Evolutionary conservation across 2,113 vertebrate species (phyloP), one percentile per base, ranked within the genome.

Genomic region (Alligator mississippiensis): DNA sequence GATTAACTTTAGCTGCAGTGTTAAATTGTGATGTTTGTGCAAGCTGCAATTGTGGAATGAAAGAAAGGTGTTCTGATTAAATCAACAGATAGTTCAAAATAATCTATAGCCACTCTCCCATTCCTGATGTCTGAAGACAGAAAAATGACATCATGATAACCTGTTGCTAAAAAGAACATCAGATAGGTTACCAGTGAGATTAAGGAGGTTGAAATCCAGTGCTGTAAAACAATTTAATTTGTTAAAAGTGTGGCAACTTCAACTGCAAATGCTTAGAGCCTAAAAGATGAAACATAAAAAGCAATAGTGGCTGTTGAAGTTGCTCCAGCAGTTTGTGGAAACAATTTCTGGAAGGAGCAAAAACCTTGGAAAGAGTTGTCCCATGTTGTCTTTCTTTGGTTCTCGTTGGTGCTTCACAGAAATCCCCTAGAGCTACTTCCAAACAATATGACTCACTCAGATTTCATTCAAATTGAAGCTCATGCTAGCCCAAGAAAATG

Each of bases 81-180:
- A 84, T 62, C 92, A 38, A 1, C 17, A 84, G 47, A 94, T 84
- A 86, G 72, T 95, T 96, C 91, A 84, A 91, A 93, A 88, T 83
- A 92, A 87, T 72, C 85, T 95, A 94, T 22, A 38, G 70, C 70
- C 34, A 72, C 11, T 72, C 21, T 38, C 47, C 70, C 19, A 94
- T 95, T 93, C 75, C 77, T 81, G 82, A 86, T 94, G 85, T 82
- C 79, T 92, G 89, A 94, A 93, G 95, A 92, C 87, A 84, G 82
- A 90, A 72, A 22, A 72, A 28, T 80, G 83, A 22, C 7, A 0
- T 74, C 61, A 61, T 92, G 89, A 92, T 93, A 89, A 77, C 80
- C 19, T 34, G 30, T 80, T 96, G 91, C 85, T 88, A 22, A 15
- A 95, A 88, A 60, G 5, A 72, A 12, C 3, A 38, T 28, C 7